Percentiles rank a stretch among this genome's conserved stretches.
These are phyloP conservation scores for Rissa tridactyla DNA, from an alignment of 2,113 vertebrate species.

Conservation along the genomic window DNA sequence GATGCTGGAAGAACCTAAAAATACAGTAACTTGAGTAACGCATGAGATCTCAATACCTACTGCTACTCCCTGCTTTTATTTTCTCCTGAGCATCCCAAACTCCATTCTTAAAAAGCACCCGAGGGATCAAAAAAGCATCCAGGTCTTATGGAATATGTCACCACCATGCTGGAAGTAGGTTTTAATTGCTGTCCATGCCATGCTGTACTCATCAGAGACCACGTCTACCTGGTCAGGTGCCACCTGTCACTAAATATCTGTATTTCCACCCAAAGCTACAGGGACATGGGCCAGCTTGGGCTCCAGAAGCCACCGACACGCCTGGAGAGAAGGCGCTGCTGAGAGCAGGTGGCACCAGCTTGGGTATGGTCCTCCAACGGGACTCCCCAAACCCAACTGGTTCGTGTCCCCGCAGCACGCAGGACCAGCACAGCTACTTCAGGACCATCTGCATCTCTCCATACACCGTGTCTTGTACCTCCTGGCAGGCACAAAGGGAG, in stretches of 20 bases:
- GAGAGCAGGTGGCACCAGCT: not conserved
- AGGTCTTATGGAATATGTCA: not conserved
- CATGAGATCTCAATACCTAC: not conserved
- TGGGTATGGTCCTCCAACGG: accelerated
- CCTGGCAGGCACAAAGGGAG: not conserved
- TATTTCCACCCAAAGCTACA: not conserved
- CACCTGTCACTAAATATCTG: not conserved
- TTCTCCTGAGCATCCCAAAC: not conserved
- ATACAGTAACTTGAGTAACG: not conserved
- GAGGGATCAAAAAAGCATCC: not conserved
- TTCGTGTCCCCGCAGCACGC: not conserved
- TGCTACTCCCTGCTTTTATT: not conserved
- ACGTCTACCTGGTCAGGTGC: not conserved
- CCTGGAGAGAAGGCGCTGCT: not conserved
- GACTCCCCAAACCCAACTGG: not conserved
- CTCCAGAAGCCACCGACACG: not conserved
- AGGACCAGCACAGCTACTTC: not conserved
- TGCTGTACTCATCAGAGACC: not conserved
- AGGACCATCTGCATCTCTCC: not conserved
- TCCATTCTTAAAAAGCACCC: not conserved
- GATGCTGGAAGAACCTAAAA: conserved; percentile 1
- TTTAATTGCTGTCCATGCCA: not conserved
- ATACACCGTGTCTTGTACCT: not conserved
- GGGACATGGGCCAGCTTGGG: not conserved
- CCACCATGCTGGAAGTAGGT: not conserved